phyloP scores from a whole-genome alignment of 2,113 vertebrate genomes.

The Austrofundulus limnaeus region DNA sequence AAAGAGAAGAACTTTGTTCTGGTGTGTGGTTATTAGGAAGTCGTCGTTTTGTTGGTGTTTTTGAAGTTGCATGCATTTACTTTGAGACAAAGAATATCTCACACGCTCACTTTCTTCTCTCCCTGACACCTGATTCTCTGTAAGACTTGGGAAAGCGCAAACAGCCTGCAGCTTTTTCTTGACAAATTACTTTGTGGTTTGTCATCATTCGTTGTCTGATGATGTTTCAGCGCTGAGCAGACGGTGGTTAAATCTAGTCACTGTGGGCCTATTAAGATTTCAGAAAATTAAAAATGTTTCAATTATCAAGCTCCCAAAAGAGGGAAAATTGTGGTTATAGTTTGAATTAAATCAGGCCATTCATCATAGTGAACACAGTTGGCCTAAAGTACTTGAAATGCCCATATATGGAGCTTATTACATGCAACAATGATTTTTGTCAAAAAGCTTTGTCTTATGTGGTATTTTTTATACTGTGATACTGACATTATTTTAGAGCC shows the following conservation, averaged over 20 bases:
- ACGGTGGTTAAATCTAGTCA: slow-evolving; percentile 52
- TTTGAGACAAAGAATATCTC: slow-evolving; percentile 15
- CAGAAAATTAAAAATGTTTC: slow-evolving; percentile 69
- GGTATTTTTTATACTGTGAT: slow-evolving; percentile 16
- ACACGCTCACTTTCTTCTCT: not conserved
- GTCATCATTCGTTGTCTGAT: slow-evolving; percentile 48
- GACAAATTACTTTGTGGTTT: slow-evolving; percentile 44
- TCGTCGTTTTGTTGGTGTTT: not conserved
- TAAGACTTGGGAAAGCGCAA: slow-evolving; percentile 5
- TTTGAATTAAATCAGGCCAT: slow-evolving; percentile 63
- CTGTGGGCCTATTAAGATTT: slow-evolving; percentile 58
- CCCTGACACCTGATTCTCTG: not conserved
- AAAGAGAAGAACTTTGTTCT: slow-evolving; percentile 21
- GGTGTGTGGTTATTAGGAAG: slow-evolving; percentile 14
- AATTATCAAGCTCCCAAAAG: slow-evolving; percentile 63
- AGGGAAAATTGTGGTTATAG: slow-evolving; percentile 54
- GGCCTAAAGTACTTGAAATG: slow-evolving; percentile 39
- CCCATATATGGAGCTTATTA: slow-evolving; percentile 55
- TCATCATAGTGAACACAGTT: slow-evolving; percentile 45
- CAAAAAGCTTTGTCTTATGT: not conserved
- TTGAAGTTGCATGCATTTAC: slow-evolving; percentile 13
- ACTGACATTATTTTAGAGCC: slow-evolving; percentile 25
- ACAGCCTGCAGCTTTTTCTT: slow-evolving; percentile 23
- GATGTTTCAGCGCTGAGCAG: slow-evolving; percentile 49
- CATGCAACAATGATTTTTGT: slow-evolving; percentile 1